Evolutionary conservation across 30 jellyfish, hydroid and myxozoan species (phyloP), one percentile per base, ranked within the genome.

Genomic region (Aurelia aurita): DNA sequence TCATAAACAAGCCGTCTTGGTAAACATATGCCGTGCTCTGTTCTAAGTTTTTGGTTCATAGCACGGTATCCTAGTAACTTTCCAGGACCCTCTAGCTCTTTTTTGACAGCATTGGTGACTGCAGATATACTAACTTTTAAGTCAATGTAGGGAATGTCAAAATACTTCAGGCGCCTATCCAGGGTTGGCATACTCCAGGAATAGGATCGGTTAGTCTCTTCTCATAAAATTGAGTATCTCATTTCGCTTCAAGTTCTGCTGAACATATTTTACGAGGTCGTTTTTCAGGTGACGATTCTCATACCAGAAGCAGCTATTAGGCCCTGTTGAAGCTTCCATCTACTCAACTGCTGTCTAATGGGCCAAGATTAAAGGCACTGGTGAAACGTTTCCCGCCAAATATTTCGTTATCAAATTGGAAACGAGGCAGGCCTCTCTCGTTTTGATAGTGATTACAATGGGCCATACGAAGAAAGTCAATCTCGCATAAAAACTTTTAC

Each of bases 11-110:
- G 69, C 81, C 34, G 72, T 73, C 68, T 69, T 58, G 29, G 65
- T 6, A 49, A 85, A 53, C 63, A 63, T 19, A 62, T 54, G 58
- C 39, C 45, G 14, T 69, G 73, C 15, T 53, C 84, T 67, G 57
- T 59, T 19, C 57, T 28, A 61, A 74, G 78, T 13, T 32, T 59
- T 78, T 76, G 74, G 51, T 67, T 66, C 39, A 63, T 29, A 53
- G 32, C 66, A 78, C 12, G 59, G 59, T 47, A 47, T 47, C 59
- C 59, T 16, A 47, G 59, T 47, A 47, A 47, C 16, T 47, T 47
- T 47, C 59, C 59, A 47, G n/a, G n/a, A n/a, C n/a, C n/a, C n/a
- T n/a, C n/a, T n/a, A n/a, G 16, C 15, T n/a, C n/a, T n/a, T n/a
- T n/a, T n/a, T n/a, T n/a, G n/a, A n/a, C n/a, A n/a, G n/a, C n/a